Base-by-base conservation (phyloP, 1,140 invertebrate species). In the Megalonaias nervosa region DNA sequence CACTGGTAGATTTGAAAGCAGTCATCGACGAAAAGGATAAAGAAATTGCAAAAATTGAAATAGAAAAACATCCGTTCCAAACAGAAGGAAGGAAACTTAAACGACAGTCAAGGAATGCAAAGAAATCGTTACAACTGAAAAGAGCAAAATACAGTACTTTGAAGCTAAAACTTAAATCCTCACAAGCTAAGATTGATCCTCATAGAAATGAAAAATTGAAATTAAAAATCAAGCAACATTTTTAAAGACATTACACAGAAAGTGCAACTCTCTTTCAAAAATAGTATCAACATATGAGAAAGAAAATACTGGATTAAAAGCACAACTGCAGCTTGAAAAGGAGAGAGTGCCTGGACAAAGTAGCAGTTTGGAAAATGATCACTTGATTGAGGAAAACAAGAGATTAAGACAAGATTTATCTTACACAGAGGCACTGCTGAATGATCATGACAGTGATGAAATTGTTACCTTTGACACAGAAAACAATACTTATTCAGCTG, bases 91-190 rank as follows among this genome's bases (percentile, higher is more conserved):
- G 65, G 61, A 73, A 56, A 48, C 14, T 73, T 60, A 73, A 64
- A 48, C 38, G 71, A 48, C 60, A 65, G 62, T 55, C 62, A 38
- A 73, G 56, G 56, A 73, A 62, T 64, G 31, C 65, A 12, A 56
- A 60, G 65, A 55, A 38, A 31, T 38, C 57, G 38, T 73, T 73
- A 48, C 71, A 73, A 62, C 62, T 64, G 31, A 73, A 73, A 73
- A 73, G 71, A 48, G 48, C 62, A 48, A 62, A 73, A 73, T 73
- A 73, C 56, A 73, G 65, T 26, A 38, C 65, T 64, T 62, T 73
- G 26, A 60, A 59, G 59, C 61, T 23, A n/a, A 60, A 71, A 61
- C 59, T 60, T 31, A 71, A 60, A 71, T 19, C 23, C 15, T 61
- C 61, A 31, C 16, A 14, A 31, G n/a, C 60, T 23, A 60, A 26